Evolutionary conservation across 1,140 invertebrate species (phyloP).

Genomic region (Zaprionus davidi): DNA sequence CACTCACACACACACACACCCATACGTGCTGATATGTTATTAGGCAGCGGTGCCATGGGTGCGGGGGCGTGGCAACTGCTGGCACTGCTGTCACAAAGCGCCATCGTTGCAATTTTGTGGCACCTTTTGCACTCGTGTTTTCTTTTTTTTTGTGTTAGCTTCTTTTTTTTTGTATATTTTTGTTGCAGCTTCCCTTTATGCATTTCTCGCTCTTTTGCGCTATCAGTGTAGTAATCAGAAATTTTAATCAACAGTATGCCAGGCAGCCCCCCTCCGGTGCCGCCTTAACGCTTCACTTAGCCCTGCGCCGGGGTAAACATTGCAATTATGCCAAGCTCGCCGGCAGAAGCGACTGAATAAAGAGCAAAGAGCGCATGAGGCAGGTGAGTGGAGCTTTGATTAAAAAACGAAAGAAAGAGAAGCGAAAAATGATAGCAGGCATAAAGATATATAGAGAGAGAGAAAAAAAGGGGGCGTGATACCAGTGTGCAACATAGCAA

Average conservation of each 20-base stretch:
- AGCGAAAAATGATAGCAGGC: constrained; percentile 4
- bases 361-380: constrained; percentile 54
- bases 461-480: background rate
- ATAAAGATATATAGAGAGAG: background rate
- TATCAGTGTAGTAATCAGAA: constrained; percentile 82
- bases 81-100: constrained; percentile 63
- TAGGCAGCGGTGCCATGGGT: constrained; percentile 50
- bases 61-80: constrained; percentile 6
- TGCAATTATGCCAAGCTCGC: constrained; percentile 73
- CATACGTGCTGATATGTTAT: constrained; percentile 63
- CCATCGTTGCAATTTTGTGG: constrained; percentile 75
- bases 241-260: constrained; percentile 78
- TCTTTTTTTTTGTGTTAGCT: constrained; percentile 21
- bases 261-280: constrained; percentile 32
- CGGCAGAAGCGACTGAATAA: constrained; percentile 35
- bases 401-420: constrained; percentile 42
- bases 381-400: constrained; percentile 75
- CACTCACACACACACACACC: constrained; percentile 1
- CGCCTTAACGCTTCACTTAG: constrained; percentile 79
- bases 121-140: constrained; percentile 54
- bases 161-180: constrained; percentile 24
- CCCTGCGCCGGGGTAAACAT: constrained; percentile 69
- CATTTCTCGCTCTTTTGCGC: constrained; percentile 60
- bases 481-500: background rate
- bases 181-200: constrained; percentile 33